Conservation (phyloP, 2,113 vertebrate genomes). For the Grammomys surdaster region DNA sequence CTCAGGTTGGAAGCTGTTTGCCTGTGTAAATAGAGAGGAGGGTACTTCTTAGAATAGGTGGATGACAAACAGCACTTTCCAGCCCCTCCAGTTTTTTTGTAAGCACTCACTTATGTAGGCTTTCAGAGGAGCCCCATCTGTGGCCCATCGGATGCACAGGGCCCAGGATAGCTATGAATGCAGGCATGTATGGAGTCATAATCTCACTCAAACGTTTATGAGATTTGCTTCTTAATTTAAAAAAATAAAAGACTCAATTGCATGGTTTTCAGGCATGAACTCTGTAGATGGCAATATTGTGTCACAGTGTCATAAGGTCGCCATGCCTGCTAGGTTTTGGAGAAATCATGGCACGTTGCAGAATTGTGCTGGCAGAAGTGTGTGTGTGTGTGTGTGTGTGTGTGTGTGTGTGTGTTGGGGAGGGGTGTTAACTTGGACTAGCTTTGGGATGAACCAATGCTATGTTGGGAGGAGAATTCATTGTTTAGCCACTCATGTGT, state of each 20-base stretch:
- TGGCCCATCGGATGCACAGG: neutral
- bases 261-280: neutral
- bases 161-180: too few species aligned
- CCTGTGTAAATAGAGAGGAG: neutral
- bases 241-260: neutral
- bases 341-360: neutral
- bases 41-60: rapidly evolving
- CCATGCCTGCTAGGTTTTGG: neutral
- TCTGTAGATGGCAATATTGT: neutral
- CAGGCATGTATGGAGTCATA: neutral
- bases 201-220: neutral
- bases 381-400: neutral
- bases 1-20: neutral
- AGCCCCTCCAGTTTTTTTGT: neutral
- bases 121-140: neutral
- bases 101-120: too few species aligned
- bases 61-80: too few species aligned
- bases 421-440: neutral
- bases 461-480: too few species aligned
- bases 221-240: neutral
- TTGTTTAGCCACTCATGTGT: neutral
- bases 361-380: neutral
- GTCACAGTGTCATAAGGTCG: neutral
- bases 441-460: neutral
- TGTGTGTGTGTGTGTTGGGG: neutral